A percentile compares a stretch with the other conserved stretches of the same genome.
phyloP scores from a whole-genome alignment of 1,140 invertebrate genomes.

The Lasioglossum albipes region DNA sequence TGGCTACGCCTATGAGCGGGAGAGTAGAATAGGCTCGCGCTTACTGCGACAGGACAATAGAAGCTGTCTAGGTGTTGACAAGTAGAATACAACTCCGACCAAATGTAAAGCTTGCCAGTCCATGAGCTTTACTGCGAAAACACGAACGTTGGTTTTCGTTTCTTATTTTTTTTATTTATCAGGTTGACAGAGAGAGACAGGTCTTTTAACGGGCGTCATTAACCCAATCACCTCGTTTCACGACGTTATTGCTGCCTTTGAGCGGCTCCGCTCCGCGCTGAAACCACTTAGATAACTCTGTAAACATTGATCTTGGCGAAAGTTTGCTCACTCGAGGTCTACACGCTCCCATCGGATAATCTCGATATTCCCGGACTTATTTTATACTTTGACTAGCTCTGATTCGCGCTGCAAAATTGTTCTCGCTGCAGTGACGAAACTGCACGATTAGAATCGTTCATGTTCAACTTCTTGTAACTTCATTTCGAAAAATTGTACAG shows the following conservation, averaged over 20 bases:
- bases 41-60: no score
- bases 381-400: not conserved
- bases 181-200: not conserved
- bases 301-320: slow-evolving; percentile 3
- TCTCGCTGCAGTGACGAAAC: no score
- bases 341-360: not conserved
- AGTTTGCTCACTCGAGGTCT: not conserved
- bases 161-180: not conserved
- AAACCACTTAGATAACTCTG: slow-evolving; percentile 4
- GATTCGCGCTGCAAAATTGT: not conserved
- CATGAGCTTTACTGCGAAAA: no score
- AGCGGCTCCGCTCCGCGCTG: not conserved
- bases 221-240: not conserved
- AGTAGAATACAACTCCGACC: no score
- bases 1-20: no score
- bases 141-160: no score
- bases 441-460: no score
- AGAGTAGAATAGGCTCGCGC: no score
- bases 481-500: no score
- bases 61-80: no score
- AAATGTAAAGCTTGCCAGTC: no score
- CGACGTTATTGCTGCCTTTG: not conserved
- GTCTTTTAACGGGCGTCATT: not conserved
- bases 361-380: not conserved
- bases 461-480: no score